These are phyloP conservation scores for Heliopora coerulea DNA, from an alignment of 92 coral and sea anemone genomes.

Conservation along the genomic window DNA sequence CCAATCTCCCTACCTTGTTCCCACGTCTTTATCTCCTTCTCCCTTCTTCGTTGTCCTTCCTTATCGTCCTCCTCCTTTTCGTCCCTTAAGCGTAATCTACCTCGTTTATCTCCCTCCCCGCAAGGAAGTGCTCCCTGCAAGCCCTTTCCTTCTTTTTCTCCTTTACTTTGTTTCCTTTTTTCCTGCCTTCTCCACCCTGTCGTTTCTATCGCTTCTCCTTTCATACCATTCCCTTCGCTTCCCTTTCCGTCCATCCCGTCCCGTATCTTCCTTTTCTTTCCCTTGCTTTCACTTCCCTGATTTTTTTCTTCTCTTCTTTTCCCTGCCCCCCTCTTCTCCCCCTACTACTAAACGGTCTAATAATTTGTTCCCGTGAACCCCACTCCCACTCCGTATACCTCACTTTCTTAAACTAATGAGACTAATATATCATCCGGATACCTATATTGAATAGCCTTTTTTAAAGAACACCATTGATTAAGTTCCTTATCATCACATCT, in stretches of 20 bases:
- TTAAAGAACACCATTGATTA: constrained; percentile 92
- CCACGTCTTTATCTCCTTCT: too few species aligned
- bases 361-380: too few species aligned
- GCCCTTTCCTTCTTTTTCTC: too few species aligned
- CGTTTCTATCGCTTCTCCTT: background rate
- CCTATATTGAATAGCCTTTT: constrained; percentile 91
- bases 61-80: background rate
- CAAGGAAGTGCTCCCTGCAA: too few species aligned
- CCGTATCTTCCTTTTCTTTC: too few species aligned
- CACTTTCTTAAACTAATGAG: background rate
- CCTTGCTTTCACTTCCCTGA: background rate
- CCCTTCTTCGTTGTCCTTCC: background rate
- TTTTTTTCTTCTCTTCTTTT: background rate
- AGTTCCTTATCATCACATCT: constrained; percentile 79
- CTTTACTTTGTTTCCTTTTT: background rate
- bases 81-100: background rate
- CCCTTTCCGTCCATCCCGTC: too few species aligned
- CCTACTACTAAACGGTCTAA: too few species aligned
- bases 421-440: constrained; percentile 27
- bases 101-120: background rate
- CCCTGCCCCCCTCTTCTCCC: background rate
- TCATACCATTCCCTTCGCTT: background rate
- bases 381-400: too few species aligned
- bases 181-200: background rate
- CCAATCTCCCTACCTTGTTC: too few species aligned